A percentile compares a stretch with the other conserved stretches of the same genome.
Conservation (phyloP, 2,113 vertebrate species). For the Corynorhinus townsendii region DNA sequence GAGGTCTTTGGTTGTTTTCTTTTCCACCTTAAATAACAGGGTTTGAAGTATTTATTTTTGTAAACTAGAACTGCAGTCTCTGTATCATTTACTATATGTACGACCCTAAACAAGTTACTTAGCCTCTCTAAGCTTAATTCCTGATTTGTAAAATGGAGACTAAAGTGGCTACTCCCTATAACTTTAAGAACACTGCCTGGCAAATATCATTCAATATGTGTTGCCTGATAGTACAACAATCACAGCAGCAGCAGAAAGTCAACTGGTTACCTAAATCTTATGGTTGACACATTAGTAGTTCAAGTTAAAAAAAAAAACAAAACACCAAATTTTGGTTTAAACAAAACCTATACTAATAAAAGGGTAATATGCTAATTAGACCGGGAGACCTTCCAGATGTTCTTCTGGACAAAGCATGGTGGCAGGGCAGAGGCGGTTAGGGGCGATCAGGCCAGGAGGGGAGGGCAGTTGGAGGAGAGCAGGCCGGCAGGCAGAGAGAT, state of each 20-base stretch:
- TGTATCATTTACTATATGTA: neutral
- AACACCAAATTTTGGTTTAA: neutral
- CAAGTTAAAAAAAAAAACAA: neutral
- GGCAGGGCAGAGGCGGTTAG: no score
- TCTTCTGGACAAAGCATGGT: no score
- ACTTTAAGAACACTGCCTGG: neutral
- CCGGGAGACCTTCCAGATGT: no score
- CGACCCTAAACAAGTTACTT: neutral
- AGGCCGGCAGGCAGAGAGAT: no score
- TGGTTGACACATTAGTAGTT: neutral
- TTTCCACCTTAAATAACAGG: neutral
- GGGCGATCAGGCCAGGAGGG: no score
- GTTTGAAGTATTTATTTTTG: neutral
- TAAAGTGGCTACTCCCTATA: neutral
- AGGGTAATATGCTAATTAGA: no score
- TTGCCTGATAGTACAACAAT: neutral
- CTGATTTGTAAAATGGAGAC: constrained; percentile 2
- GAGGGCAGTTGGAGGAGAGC: no score
- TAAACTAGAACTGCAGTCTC: neutral
- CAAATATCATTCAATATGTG: neutral
- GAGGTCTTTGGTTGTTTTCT: neutral
- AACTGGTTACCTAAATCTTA: neutral
- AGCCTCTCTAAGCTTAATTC: neutral
- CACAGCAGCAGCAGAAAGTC: neutral
- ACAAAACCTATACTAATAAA: neutral